Conservation (phyloP, 2,113 vertebrate genomes). For the Cisticola juncidis region DNA sequence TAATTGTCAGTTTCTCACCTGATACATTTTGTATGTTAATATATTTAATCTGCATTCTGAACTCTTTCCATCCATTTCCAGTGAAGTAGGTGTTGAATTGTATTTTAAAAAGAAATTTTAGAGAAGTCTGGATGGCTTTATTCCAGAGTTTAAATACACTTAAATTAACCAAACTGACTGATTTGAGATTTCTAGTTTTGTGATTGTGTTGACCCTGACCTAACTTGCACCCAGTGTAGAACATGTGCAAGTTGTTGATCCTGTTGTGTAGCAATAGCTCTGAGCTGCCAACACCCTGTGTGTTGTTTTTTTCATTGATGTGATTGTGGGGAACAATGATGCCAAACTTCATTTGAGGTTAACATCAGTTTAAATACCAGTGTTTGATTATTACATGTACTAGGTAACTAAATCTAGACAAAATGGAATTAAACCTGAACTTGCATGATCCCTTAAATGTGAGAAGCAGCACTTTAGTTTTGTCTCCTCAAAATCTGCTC, state of each 20-base stretch:
- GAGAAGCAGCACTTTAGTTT: neutral
- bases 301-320: neutral
- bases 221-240: neutral
- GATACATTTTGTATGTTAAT: neutral
- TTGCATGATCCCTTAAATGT: accelerated
- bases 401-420: neutral
- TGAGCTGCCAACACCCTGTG: neutral
- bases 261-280: neutral
- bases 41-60: neutral
- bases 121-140: neutral
- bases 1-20: neutral
- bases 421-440: neutral
- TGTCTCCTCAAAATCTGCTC: neutral
- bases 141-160: neutral
- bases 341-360: neutral
- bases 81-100: neutral
- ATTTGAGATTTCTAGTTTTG: neutral
- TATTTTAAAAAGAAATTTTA: neutral
- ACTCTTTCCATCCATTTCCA: neutral
- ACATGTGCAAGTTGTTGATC: neutral
- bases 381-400: neutral
- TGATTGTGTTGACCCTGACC: neutral
- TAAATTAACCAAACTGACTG: neutral
- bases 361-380: neutral
- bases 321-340: neutral